These are phyloP conservation scores for Drosophila biarmipes DNA, from an alignment of 1,140 invertebrate species.

Conservation along the genomic window DNA sequence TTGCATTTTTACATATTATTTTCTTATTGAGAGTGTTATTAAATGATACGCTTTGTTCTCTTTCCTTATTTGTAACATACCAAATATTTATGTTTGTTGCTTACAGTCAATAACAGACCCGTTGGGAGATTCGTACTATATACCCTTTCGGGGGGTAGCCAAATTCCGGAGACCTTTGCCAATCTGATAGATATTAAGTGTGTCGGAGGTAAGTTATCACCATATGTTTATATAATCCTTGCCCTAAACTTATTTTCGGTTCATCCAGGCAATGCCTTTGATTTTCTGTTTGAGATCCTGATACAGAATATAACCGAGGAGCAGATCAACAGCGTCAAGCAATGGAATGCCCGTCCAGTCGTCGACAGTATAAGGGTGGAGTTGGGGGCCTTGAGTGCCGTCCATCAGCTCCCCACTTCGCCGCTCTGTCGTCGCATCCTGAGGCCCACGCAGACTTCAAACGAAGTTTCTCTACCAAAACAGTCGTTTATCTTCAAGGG, in stretches of 20 bases:
- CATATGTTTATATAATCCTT: too few relatives aligned
- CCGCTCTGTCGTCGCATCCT: slow-evolving; percentile 76
- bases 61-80: too few relatives aligned
- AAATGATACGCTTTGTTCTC: too few relatives aligned
- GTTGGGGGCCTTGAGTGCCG: slow-evolving; percentile 84
- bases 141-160: slow-evolving; percentile 31
- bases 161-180: slow-evolving; percentile 56
- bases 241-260: neutral
- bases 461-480: slow-evolving; percentile 16
- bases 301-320: slow-evolving; percentile 23
- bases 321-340: slow-evolving; percentile 25
- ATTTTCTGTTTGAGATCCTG: slow-evolving; percentile 51
- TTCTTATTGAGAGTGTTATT: too few relatives aligned
- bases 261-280: slow-evolving; percentile 19
- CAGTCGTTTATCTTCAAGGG: slow-evolving; percentile 49
- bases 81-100: neutral
- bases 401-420: slow-evolving; percentile 85
- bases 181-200: slow-evolving; percentile 9
- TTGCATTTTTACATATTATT: neutral
- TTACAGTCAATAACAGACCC: slow-evolving; percentile 20
- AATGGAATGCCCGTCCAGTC: slow-evolving; percentile 43
- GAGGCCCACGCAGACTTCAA: slow-evolving; percentile 54
- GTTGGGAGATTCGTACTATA: slow-evolving; percentile 49
- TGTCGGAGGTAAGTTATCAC: slow-evolving; percentile 24
- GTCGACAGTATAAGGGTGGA: slow-evolving; percentile 71